Evolutionary conservation across 1,140 invertebrate genomes (phyloP), one percentile per base, ranked within the genome.

Genomic region (Microplitis mediator): DNA sequence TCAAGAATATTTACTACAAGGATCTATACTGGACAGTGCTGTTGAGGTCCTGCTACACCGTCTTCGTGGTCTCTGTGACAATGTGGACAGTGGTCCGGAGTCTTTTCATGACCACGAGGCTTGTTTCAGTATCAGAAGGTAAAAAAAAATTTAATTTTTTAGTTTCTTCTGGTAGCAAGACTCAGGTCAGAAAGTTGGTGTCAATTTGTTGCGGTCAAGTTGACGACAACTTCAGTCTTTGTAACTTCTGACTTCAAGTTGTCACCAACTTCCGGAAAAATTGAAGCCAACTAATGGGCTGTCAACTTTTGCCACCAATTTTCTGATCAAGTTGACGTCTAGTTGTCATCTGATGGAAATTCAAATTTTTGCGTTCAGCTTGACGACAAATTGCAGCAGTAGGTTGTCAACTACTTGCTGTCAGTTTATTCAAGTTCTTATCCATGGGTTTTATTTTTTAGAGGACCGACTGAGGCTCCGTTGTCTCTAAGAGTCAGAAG

Each of bases 11-110:
- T 87, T 97, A 65, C 87, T 98, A 9, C 95, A 97, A 88, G 96
- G 96, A 11, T 97, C 95, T 66, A 95, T 99, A 34, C 82, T 98
- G 35, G 97, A 98, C 84, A 91, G 91, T n/a, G 93, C 94, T 58
- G 94, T 97, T 11, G 95, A 97, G 85, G 93, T 97, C n/a, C 88
- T 99, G 16, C 87, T 98, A 13, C 95, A 98, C 81, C 88, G 97
- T 77, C 88, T 99, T 11, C 89, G 96, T 77, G 97, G 97, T 2
- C 88, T 98, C 0, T 98, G 97, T 86, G 97, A 98, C 77, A 97
- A 98, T 89, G 94, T 96, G 4, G 96, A 98, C 82, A 91, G 92
- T 69, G 94, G 93, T 4, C 93, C 95, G 6, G 96, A 98, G 88
- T 92, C 92, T 0, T 99, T 98, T 83, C 91, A 96, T 81, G 96